These are phyloP conservation scores for Muscina levida DNA, from an alignment of 2,888 invertebrate genomes.

Conservation along the genomic window DNA sequence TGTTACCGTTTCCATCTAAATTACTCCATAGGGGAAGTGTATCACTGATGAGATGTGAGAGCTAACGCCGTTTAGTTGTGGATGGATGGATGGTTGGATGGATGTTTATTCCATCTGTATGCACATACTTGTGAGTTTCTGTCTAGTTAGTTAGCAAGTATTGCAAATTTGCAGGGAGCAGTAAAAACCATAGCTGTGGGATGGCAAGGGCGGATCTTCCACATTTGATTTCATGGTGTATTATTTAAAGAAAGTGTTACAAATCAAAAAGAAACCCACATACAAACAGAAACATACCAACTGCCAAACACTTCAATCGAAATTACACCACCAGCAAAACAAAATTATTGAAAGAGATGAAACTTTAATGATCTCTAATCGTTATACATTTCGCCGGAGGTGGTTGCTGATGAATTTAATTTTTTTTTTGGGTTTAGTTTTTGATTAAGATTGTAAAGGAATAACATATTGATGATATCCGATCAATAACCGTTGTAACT, in stretches of 20 bases:
- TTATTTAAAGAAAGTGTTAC: slow-evolving; percentile 18
- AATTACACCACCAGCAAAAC: too few species aligned
- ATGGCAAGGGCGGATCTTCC: background rate
- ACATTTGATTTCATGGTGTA: slow-evolving; percentile 23
- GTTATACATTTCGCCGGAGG: too few species aligned
- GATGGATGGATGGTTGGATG: too few species aligned
- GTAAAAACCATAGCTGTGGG: background rate
- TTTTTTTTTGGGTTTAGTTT: too few species aligned
- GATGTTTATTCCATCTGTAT: too few species aligned
- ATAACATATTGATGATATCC: too few species aligned
- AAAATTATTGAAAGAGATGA: background rate
- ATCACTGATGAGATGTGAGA: background rate
- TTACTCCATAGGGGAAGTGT: slow-evolving; percentile 18
- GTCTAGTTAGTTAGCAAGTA: background rate
- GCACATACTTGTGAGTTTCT: background rate
- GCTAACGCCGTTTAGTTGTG: too few species aligned
- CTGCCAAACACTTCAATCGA: too few species aligned
- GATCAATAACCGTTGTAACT: too few species aligned
- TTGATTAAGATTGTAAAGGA: too few species aligned
- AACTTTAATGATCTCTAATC: background rate
- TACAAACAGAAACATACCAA: background rate
- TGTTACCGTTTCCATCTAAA: background rate
- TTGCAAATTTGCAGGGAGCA: slow-evolving; percentile 1
- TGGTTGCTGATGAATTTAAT: too few species aligned
- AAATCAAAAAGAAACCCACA: background rate